Conservation (phyloP, 2,113 vertebrate species). For the Gymnogyps californianus region DNA sequence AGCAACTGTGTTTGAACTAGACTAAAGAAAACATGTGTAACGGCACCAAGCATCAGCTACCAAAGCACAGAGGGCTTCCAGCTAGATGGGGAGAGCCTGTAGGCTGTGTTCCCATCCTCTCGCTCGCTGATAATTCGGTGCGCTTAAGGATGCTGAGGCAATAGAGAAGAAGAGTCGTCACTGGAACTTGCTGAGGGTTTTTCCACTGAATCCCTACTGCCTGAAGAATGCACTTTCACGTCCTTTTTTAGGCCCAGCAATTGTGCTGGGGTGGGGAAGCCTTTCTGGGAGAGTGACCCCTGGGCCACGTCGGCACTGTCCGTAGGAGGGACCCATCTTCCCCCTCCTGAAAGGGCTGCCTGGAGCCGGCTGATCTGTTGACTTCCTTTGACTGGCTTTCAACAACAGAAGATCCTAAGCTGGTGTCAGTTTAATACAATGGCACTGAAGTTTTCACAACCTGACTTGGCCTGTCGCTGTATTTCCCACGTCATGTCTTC, state of each 20-base stretch:
- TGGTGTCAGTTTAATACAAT: neutral
- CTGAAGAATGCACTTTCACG: neutral
- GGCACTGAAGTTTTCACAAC: neutral
- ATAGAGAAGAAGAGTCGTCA: too few species aligned
- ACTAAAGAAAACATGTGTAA: neutral
- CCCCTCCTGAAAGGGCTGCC: neutral
- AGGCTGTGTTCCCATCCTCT: neutral
- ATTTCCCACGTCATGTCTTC: neutral
- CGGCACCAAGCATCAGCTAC: rapidly evolving
- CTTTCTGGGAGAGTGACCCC: neutral
- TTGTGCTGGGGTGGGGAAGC: neutral
- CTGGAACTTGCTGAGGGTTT: neutral
- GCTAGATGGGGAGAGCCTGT: too few species aligned
- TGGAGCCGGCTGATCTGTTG: neutral
- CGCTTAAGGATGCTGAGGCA: neutral
- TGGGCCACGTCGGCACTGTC: rapidly evolving
- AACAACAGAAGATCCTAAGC: neutral
- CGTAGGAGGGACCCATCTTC: neutral
- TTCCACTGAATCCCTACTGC: rapidly evolving
- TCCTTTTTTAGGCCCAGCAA: neutral
- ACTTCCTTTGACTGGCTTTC: neutral
- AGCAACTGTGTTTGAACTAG: neutral
- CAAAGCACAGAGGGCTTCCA: neutral
- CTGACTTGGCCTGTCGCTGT: neutral
- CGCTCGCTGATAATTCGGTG: rapidly evolving